Percentiles rank a stretch among this genome's conserved stretches.
Conservation (phyloP, 1,140 invertebrate genomes). For the Scaptodrosophila lebanonensis region DNA sequence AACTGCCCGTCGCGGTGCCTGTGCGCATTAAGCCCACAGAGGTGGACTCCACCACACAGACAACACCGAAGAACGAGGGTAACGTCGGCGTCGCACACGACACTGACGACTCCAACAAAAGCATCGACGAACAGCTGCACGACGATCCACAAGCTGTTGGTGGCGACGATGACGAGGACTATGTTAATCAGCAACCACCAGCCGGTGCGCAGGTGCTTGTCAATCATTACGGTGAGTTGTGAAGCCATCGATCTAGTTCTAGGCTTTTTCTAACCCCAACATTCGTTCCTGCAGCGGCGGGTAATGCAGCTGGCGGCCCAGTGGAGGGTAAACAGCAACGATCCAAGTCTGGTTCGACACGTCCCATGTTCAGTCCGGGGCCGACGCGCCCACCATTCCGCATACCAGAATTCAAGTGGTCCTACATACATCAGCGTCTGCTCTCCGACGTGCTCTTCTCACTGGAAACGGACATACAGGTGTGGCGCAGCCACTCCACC, state of each 20-base stretch:
- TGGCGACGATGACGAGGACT: constrained; percentile 34
- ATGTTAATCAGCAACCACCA: constrained; percentile 63
- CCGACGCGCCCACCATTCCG: constrained; percentile 97
- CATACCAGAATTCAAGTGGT: constrained; percentile 99
- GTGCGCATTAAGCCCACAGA: constrained; percentile 51
- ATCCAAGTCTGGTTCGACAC: constrained; percentile 80
- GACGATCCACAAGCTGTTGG: background rate
- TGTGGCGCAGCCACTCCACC: constrained; percentile 92
- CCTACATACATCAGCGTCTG: constrained; percentile 97
- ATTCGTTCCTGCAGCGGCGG: constrained; percentile 6
- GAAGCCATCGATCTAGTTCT: background rate
- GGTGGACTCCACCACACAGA: constrained; percentile 70
- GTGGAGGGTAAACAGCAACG: constrained; percentile 73
- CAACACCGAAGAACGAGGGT: constrained; percentile 62
- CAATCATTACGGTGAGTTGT: constrained; percentile 85
- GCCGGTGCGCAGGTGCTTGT: constrained; percentile 81
- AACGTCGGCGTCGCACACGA: constrained; percentile 24
- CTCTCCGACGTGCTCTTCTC: constrained; percentile 98
- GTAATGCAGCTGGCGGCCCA: constrained; percentile 2
- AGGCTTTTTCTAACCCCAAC: background rate
- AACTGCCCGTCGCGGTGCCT: constrained; percentile 1
- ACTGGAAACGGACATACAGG: constrained; percentile 98
- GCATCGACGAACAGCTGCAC: constrained; percentile 11
- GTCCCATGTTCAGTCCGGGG: constrained; percentile 96
- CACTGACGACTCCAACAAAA: constrained; percentile 19